These are phyloP conservation scores for Lasiurus cinereus DNA, from an alignment of 2,113 vertebrate genomes.

Conservation along the genomic window DNA sequence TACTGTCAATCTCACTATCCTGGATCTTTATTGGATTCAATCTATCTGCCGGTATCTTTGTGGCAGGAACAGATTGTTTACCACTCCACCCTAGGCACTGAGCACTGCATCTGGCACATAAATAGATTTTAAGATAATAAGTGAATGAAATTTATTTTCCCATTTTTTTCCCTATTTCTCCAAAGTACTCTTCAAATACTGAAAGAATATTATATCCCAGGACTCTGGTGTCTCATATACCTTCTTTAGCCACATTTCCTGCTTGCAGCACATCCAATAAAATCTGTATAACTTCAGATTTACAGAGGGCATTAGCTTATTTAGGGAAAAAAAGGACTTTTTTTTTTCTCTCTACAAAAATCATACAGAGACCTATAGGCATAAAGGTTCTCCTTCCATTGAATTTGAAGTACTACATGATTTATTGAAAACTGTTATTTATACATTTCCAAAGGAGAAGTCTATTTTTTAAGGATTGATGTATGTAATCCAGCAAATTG, in stretches of 20 bases:
- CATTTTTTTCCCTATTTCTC: neutral
- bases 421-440: neutral
- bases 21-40: neutral
- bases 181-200: neutral
- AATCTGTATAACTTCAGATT: constrained; percentile 3
- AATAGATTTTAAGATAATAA: neutral
- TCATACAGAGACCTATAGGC: neutral
- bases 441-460: neutral
- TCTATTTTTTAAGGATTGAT: neutral
- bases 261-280: neutral
- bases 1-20: neutral
- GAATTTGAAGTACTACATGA: neutral
- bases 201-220: neutral
- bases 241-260: constrained; percentile 21
- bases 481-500: neutral
- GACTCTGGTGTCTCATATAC: neutral
- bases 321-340: neutral
- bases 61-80: neutral
- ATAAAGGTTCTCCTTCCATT: neutral
- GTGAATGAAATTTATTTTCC: neutral
- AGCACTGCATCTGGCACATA: neutral
- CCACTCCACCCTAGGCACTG: neutral
- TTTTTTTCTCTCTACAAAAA: neutral
- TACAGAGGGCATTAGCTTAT: neutral
- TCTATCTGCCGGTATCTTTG: neutral